phyloP scores from a whole-genome alignment of 2,888 invertebrate genomes.

The Calliphora vomitoria region DNA sequence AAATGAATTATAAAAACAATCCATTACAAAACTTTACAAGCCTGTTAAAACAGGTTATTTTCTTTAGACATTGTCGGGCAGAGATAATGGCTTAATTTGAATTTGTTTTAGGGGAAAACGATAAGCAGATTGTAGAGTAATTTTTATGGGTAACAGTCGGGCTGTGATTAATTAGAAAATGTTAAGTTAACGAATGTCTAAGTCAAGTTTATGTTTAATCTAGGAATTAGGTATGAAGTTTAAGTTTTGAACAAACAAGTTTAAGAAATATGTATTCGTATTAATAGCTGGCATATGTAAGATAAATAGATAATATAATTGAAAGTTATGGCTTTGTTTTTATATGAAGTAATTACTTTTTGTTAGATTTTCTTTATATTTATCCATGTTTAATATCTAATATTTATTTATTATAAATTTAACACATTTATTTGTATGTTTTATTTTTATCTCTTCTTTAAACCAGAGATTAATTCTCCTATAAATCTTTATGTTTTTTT shows the following conservation, averaged over 20 bases:
- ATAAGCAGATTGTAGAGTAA: not conserved
- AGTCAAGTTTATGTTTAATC: conserved; percentile 17
- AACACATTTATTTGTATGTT: not conserved
- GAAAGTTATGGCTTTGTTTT: not conserved
- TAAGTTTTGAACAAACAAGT: not conserved
- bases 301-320: too few relatives aligned
- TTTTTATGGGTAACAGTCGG: too few relatives aligned
- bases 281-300: too few relatives aligned
- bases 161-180: conserved; percentile 28
- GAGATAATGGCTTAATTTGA: conserved; percentile 12
- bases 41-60: conserved; percentile 10
- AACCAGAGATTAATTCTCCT: conserved; percentile 13
- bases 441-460: conserved; percentile 5
- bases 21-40: conserved; percentile 38
- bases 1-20: conserved; percentile 41
- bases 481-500: conserved; percentile 14
- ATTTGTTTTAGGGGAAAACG: not conserved
- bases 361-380: too few relatives aligned
- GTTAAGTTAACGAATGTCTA: not conserved
- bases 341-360: not conserved
- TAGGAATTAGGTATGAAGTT: conserved; percentile 1
- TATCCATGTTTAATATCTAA: not conserved
- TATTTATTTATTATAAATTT: not conserved
- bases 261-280: too few relatives aligned
- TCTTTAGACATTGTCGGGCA: not conserved